These are phyloP conservation scores for Hydriomena furcata DNA, from an alignment of 2,888 invertebrate genomes.

Conservation along the genomic window DNA sequence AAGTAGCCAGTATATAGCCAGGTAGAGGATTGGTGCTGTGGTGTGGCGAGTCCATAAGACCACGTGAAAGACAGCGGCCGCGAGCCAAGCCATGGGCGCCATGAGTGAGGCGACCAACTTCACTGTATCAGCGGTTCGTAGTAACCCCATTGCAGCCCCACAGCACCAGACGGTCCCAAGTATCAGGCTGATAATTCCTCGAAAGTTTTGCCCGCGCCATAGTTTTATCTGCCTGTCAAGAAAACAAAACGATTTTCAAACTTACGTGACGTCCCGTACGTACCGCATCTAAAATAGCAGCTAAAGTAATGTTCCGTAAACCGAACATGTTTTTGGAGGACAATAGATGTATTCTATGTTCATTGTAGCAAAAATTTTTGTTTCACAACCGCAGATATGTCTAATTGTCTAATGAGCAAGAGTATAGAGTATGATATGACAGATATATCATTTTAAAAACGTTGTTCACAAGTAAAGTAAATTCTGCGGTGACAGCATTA, in stretches of 20 bases:
- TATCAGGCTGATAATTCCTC: conserved; percentile 62
- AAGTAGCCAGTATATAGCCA: conserved; percentile 74
- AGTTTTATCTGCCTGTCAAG: conserved; percentile 44
- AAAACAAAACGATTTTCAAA: conserved; percentile 2
- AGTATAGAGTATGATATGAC: no score
- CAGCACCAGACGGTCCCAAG: conserved; percentile 62
- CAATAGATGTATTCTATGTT: no score
- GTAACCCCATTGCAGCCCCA: conserved; percentile 58
- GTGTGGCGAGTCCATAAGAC: conserved; percentile 67
- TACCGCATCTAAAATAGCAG: no score
- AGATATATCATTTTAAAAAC: no score
- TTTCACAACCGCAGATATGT: no score
- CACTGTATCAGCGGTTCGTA: conserved; percentile 58
- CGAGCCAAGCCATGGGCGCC: conserved; percentile 69
- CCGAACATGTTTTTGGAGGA: no score
- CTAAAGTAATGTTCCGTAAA: no score
- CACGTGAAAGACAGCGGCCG: conserved; percentile 68
- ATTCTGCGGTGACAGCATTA: not conserved
- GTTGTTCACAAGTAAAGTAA: no score
- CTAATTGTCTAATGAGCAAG: no score
- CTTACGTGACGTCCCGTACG: no score
- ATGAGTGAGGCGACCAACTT: conserved; percentile 59
- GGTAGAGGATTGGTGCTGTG: conserved; percentile 70
- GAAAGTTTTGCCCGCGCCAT: conserved; percentile 70
- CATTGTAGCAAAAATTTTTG: no score